A percentile compares a stretch with the other conserved stretches of the same genome.
These are phyloP conservation scores for Lepetodrilus schrolli DNA, from an alignment of 2,888 invertebrate genomes.

Conservation along the genomic window DNA sequence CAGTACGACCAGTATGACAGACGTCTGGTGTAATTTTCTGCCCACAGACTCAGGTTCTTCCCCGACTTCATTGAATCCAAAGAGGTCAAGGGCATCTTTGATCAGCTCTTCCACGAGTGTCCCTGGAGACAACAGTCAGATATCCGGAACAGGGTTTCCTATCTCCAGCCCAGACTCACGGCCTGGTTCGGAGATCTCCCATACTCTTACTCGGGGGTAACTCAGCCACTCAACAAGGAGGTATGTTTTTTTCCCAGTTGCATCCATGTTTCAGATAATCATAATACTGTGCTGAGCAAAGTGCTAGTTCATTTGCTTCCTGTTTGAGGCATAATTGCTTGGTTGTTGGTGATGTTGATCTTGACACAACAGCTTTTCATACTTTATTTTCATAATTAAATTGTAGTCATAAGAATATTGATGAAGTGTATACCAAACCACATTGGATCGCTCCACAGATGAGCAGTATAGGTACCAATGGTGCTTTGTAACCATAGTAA, in stretches of 20 bases:
- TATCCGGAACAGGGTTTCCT: conserved; percentile 59
- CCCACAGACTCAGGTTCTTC: conserved; percentile 65
- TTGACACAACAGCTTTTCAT: too few relatives aligned
- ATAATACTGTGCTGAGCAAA: too few relatives aligned
- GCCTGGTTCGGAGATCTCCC: conserved; percentile 77
- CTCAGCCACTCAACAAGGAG: conserved; percentile 59
- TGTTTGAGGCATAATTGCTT: too few relatives aligned
- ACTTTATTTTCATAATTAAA: too few relatives aligned
- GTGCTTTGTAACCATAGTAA: too few relatives aligned
- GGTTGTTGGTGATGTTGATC: too few relatives aligned
- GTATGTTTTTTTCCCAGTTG: conserved; percentile 46
- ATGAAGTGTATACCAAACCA: too few relatives aligned
- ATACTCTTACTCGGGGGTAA: conserved; percentile 75
- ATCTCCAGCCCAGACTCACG: conserved; percentile 75
- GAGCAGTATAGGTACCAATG: too few relatives aligned
- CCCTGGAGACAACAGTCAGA: conserved; percentile 70
- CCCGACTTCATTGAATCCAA: conserved; percentile 64
- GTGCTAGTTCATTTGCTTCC: too few relatives aligned
- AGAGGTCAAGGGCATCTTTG: conserved; percentile 61
- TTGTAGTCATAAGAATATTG: too few relatives aligned
- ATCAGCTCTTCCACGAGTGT: conserved; percentile 63
- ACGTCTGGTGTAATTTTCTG: neutral
- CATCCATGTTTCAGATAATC: too few relatives aligned
- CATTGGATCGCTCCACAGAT: too few relatives aligned
- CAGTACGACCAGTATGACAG: neutral